Conservation (phyloP, 2,888 invertebrate species). For the Eremobia ochroleuca region DNA sequence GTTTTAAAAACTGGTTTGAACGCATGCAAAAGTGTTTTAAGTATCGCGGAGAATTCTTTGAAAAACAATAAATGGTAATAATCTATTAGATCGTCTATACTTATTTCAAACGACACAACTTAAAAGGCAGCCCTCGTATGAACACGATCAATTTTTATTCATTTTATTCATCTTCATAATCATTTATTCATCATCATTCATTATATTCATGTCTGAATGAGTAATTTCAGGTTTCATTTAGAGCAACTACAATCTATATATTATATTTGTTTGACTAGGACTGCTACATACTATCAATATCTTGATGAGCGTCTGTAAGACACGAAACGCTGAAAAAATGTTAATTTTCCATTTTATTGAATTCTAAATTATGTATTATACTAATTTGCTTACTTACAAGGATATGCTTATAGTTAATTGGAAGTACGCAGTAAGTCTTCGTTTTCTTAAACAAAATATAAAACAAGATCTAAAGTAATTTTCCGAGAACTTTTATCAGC, state of each 20-base stretch:
- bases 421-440: neutral
- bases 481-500: conserved; percentile 21
- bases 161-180: neutral
- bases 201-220: neutral
- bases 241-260: neutral
- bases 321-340: neutral
- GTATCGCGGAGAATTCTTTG: too few species aligned
- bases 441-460: neutral
- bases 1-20: too few species aligned
- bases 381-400: neutral
- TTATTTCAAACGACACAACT: too few species aligned
- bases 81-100: too few species aligned
- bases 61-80: too few species aligned
- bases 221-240: neutral
- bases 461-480: conserved; percentile 17
- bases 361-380: neutral
- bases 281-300: neutral
- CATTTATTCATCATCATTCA: neutral
- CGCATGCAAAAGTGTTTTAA: too few species aligned
- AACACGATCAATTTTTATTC: neutral
- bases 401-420: neutral
- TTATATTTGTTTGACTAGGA: neutral
- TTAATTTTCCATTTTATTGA: neutral
- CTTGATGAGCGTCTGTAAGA: neutral
- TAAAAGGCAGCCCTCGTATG: too few species aligned